Evolutionary conservation across 2,113 vertebrate genomes (phyloP), one percentile per base, ranked within the genome.

Genomic region (Anolis sagrei): DNA sequence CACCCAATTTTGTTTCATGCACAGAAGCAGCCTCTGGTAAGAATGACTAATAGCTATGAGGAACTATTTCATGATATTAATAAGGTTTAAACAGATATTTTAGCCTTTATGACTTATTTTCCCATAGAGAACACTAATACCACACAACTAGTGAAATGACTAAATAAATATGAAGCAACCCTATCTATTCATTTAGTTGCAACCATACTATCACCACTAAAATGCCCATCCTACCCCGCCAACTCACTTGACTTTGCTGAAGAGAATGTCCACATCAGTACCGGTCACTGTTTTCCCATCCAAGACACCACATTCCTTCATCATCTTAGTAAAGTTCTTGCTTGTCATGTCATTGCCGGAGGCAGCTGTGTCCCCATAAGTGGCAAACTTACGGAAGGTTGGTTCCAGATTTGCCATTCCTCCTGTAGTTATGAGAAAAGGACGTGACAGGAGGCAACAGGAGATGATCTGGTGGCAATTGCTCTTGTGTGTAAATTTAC

Each of bases 201-300:
- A 73, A 44, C 11, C 23, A 34, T 21, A 32, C 23, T 64, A 23
- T 36, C 14, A 3, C 1, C 54, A 13, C 54, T 16, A 18, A 58
- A 58, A 58, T 18, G 18, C 14, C 54, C 11, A 49, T 36, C 2
- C 18, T 7, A 39, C 7, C 27, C 27, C 70, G 14, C 16, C 13
- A 48, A 85, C 97, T 91, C 94, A 98, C 97, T 98, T 98, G 93
- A 98, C 97, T 97, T 98, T 98, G 94, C 93, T 97, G 92, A 98
- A 98, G 89, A 97, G 92, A 0, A 97, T 98, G 93, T 98, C 98
- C 11, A 97, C 97, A 7, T 98, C 97, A 0, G 97, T 97, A 82
- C 95, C 93, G 76, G 97, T 98, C 93, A 98, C 92, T 0, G 58
- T 84, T 90, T 97, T 98, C 81, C 96, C 95, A 0, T 98, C 97